A percentile compares a stretch with the other conserved stretches of the same genome.
These are phyloP conservation scores for Aleiodes sp. DNA, from an alignment of 1,140 invertebrate genomes.

Conservation along the genomic window DNA sequence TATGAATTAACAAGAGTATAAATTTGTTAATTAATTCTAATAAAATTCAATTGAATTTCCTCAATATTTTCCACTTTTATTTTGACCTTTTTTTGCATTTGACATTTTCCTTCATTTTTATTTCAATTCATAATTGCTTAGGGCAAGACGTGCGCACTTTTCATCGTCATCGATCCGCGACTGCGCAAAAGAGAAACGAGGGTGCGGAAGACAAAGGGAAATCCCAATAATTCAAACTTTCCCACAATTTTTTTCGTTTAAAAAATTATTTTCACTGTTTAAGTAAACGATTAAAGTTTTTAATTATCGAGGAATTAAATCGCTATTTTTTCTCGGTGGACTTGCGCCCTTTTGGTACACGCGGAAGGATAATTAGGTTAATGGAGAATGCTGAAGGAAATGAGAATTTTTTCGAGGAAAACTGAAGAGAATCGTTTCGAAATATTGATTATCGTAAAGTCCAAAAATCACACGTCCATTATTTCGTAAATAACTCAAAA, in stretches of 20 bases:
- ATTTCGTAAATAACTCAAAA: no score
- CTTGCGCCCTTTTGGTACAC: no score
- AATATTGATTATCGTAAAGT: no score
- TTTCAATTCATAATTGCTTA: neutral
- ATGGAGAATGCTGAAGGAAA: no score
- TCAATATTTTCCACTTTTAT: neutral
- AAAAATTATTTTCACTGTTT: neutral
- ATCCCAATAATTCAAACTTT: slow-evolving; percentile 1
- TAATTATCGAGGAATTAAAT: neutral
- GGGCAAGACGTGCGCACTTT: slow-evolving; percentile 21
- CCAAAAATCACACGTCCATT: no score
- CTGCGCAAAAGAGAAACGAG: slow-evolving; percentile 3
- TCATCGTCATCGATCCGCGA: slow-evolving; percentile 29
- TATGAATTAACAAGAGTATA: no score
- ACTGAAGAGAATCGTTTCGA: no score
- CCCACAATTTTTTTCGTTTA: neutral
- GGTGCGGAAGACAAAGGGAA: slow-evolving; percentile 19
- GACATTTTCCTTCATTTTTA: neutral
- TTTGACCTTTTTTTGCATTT: neutral
- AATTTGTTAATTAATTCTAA: no score
- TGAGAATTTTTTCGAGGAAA: no score
- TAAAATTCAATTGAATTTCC: no score
- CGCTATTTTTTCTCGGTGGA: no score
- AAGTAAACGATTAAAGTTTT: neutral
- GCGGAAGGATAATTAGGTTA: no score